Evolutionary conservation across 2,888 invertebrate species (phyloP).

Genomic region (Athetis lepigone): DNA sequence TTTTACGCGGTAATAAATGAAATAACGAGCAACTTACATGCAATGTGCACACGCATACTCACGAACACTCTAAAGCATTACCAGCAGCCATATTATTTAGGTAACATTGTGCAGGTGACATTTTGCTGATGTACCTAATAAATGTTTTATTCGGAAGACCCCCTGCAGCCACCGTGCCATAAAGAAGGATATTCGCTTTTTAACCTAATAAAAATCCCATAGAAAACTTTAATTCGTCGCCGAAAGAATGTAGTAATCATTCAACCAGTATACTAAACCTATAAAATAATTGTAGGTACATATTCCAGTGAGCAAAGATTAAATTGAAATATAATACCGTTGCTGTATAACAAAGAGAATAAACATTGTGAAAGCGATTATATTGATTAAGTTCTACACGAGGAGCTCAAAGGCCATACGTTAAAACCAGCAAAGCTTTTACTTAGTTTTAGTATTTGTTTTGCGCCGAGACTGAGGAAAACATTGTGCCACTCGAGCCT

Average conservation of each 20-base stretch:
- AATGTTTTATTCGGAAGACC: too few relatives aligned
- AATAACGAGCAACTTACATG: conserved; percentile 71
- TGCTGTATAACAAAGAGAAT: conserved; percentile 47
- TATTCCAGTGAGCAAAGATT: conserved; percentile 14
- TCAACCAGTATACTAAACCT: conserved; percentile 24
- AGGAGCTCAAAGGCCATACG: conserved; percentile 42
- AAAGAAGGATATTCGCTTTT: too few relatives aligned
- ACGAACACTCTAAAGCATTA: conserved; percentile 57
- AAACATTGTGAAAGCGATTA: conserved; percentile 54
- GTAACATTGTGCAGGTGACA: conserved; percentile 65
- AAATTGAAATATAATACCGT: conserved; percentile 41
- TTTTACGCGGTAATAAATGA: conserved; percentile 69
- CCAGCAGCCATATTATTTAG: conserved; percentile 61
- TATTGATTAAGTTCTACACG: conserved; percentile 51
- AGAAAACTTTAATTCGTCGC: conserved; percentile 3
- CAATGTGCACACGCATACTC: conserved; percentile 68
- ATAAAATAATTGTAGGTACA: conserved; percentile 24
- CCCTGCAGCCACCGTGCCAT: too few relatives aligned
- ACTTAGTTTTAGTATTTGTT: conserved; percentile 60
- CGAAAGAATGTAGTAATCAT: conserved; percentile 1
- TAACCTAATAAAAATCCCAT: background rate
- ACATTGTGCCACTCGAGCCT: conserved; percentile 48
- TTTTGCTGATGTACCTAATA: conserved; percentile 38
- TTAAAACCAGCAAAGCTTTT: conserved; percentile 57
- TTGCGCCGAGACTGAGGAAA: conserved; percentile 52